These are phyloP conservation scores for Ichneumon xanthorius DNA, from an alignment of 2,888 invertebrate species.

Conservation along the genomic window DNA sequence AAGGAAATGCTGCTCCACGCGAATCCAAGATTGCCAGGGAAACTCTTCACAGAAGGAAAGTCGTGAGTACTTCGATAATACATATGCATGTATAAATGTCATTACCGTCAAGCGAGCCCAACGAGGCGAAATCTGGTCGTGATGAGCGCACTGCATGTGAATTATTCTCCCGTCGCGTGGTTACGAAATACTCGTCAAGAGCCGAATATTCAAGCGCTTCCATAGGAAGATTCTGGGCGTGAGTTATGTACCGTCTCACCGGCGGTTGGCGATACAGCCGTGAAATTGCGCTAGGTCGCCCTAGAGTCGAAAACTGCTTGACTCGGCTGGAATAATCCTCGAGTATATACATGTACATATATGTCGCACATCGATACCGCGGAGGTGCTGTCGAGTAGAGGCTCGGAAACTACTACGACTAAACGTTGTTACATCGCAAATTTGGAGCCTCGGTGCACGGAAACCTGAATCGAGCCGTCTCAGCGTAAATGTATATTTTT, in stretches of 20 bases:
- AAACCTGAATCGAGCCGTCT: neutral
- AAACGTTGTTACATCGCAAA: slow-evolving; percentile 30
- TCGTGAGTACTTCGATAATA: neutral
- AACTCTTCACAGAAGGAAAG: neutral
- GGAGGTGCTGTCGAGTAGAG: neutral
- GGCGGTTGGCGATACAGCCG: neutral
- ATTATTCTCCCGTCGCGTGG: no score
- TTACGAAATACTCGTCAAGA: no score
- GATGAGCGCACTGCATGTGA: no score
- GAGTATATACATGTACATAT: slow-evolving; percentile 12
- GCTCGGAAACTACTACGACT: slow-evolving; percentile 9
- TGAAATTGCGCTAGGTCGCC: neutral
- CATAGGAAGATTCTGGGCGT: no score
- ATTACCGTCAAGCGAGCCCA: no score
- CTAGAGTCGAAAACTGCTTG: slow-evolving; percentile 2
- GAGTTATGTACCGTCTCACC: neutral
- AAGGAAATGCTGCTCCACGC: neutral
- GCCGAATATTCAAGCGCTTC: no score
- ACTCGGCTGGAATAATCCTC: slow-evolving; percentile 61
- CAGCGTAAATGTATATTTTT: neutral
- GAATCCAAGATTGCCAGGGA: neutral
- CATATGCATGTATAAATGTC: neutral
- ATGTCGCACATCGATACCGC: slow-evolving; percentile 4
- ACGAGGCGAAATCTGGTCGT: no score
- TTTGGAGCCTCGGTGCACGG: neutral